Conservation (phyloP, 2,888 invertebrate genomes). For the Spicauda simplicius region DNA sequence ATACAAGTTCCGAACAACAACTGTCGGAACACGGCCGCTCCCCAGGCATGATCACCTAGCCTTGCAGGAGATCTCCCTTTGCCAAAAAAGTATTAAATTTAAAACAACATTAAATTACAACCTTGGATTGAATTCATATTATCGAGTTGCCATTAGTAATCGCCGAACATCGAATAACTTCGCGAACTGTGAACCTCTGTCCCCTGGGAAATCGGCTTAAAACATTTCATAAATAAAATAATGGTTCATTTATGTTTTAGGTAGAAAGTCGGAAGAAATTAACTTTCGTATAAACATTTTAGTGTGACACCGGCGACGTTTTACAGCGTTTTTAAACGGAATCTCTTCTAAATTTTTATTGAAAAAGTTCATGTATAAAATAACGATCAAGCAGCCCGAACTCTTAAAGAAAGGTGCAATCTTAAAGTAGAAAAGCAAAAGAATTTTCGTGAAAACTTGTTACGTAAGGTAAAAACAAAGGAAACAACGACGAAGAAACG, state of each 20-base stretch:
- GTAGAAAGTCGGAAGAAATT: conserved; percentile 28
- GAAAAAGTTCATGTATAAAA: conserved; percentile 45
- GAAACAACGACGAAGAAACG: neutral
- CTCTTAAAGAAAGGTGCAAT: conserved; percentile 18
- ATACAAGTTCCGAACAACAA: no score
- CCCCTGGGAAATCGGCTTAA: no score
- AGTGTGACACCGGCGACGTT: conserved; percentile 38
- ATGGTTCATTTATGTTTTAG: neutral
- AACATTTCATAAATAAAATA: no score
- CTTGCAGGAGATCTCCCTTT: no score
- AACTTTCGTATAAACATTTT: conserved; percentile 42
- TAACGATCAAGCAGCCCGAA: conserved; percentile 29
- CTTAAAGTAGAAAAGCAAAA: conserved; percentile 10
- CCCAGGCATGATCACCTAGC: no score
- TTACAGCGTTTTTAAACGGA: conserved; percentile 41
- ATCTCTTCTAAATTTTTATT: conserved; percentile 44
- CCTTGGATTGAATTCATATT: no score
- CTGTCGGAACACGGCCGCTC: no score
- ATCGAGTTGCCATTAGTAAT: no score
- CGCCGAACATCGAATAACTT: no score
- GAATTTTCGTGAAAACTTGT: conserved; percentile 14
- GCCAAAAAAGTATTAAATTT: no score
- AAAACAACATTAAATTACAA: no score
- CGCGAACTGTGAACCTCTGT: no score
- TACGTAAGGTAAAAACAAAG: neutral